phyloP scores from a whole-genome alignment of 2,888 invertebrate species.

The Conistra vaccinii region DNA sequence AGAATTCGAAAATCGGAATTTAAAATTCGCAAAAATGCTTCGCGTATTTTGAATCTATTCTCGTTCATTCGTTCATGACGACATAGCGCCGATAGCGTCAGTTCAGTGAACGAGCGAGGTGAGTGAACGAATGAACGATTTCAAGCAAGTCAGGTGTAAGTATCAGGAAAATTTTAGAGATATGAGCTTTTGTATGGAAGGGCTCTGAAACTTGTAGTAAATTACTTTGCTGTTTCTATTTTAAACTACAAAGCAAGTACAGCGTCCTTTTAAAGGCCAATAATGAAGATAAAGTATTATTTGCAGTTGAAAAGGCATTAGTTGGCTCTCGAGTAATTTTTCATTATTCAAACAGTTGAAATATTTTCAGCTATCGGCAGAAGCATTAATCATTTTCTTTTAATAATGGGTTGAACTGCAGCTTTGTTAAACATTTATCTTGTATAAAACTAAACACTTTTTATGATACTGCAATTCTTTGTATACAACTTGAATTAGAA shows the following conservation, averaged over 20 bases:
- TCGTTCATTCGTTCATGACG: conserved; percentile 65
- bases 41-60: conserved; percentile 59
- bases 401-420: background rate
- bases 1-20: conserved; percentile 49
- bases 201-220: conserved; percentile 19
- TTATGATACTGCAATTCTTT: too few species aligned
- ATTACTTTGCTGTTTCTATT: conserved; percentile 33
- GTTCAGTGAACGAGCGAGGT: conserved; percentile 68
- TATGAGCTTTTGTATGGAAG: conserved; percentile 38
- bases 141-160: conserved; percentile 62
- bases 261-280: conserved; percentile 1
- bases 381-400: conserved; percentile 31
- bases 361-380: conserved; percentile 2
- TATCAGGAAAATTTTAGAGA: conserved; percentile 62
- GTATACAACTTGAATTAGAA: background rate
- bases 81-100: conserved; percentile 62
- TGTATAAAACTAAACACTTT: background rate
- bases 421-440: conserved; percentile 7
- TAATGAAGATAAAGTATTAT: conserved; percentile 40
- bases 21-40: conserved; percentile 50
- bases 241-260: conserved; percentile 18
- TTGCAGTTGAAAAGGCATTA: conserved; percentile 32
- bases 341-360: conserved; percentile 31
- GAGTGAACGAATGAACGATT: conserved; percentile 65
- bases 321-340: conserved; percentile 16